phyloP scores from a whole-genome alignment of 2,113 vertebrate species.

The Calyptomena viridis region DNA sequence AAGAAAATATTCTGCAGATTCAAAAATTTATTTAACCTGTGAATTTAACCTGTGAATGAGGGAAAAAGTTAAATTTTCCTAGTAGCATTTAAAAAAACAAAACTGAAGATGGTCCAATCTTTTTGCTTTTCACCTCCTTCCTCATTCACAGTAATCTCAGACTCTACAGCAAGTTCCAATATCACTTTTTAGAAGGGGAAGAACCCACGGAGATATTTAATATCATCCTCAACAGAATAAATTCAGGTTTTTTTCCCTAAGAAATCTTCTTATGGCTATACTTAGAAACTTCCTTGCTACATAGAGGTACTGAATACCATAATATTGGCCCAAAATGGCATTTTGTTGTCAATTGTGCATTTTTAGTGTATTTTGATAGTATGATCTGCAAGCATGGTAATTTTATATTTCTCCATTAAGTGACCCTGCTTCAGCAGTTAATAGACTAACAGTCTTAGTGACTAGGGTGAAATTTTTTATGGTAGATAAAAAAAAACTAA shows the following conservation, averaged over 20 bases:
- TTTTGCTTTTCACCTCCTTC: not conserved
- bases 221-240: not conserved
- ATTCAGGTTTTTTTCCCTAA: not conserved
- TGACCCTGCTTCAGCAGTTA: not conserved
- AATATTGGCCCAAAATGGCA: not conserved
- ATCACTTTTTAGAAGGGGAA: not conserved
- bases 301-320: not conserved
- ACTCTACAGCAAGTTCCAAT: not conserved
- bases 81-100: not conserved
- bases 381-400: not conserved
- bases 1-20: not conserved
- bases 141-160: not conserved
- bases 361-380: not conserved
- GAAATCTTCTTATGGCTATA: not conserved
- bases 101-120: not conserved
- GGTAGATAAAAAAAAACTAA: not conserved
- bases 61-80: not conserved
- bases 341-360: not conserved
- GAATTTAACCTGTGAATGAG: not conserved
- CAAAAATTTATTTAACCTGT: not conserved
- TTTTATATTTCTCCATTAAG: not conserved
- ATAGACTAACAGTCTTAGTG: not conserved
- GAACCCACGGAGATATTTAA: not conserved
- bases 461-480: not conserved
- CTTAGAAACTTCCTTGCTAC: not conserved